These are phyloP conservation scores for Palythoa heliodiscus DNA, from an alignment of 92 coral and sea anemone genomes.

Conservation along the genomic window DNA sequence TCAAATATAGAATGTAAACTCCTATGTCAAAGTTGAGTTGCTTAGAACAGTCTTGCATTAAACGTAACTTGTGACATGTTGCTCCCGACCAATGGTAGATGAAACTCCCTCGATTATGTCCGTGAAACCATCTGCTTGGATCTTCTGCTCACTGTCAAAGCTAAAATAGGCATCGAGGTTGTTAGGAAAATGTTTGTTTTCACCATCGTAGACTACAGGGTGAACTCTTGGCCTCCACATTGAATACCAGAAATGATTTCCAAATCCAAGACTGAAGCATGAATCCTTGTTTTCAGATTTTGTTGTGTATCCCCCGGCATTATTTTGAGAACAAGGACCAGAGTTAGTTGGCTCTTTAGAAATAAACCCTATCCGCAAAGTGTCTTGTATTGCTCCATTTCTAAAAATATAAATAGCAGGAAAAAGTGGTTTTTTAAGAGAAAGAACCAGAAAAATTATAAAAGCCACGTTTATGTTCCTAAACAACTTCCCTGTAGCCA, in stretches of 20 bases:
- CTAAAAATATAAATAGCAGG: conserved; percentile 87
- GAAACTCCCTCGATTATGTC: conserved; percentile 7
- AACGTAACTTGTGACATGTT: not conserved
- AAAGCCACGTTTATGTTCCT: conserved; percentile 61
- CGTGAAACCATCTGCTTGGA: conserved; percentile 26
- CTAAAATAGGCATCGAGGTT: conserved; percentile 74
- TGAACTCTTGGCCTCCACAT: conserved; percentile 66
- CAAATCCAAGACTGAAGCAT: conserved; percentile 57
- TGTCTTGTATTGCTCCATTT: conserved; percentile 79
- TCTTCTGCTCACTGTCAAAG: conserved; percentile 42
- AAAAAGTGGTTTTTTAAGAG: conserved; percentile 78
- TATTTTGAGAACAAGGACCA: conserved; percentile 1
- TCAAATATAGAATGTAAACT: too few species aligned
- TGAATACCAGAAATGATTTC: conserved; percentile 40
- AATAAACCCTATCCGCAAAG: conserved; percentile 56
- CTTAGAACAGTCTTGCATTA: not conserved
- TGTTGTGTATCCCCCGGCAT: conserved; percentile 46
- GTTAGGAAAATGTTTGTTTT: conserved; percentile 76
- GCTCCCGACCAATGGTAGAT: not conserved
- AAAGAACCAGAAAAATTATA: conserved; percentile 61
- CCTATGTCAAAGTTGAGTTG: not conserved
- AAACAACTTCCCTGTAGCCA: conserved; percentile 49
- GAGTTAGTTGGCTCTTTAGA: conserved; percentile 37
- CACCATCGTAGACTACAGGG: conserved; percentile 85
- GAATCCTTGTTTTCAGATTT: conserved; percentile 45